Conservation (phyloP, 2,797 vertebrate species). For the Lates japonicus region DNA sequence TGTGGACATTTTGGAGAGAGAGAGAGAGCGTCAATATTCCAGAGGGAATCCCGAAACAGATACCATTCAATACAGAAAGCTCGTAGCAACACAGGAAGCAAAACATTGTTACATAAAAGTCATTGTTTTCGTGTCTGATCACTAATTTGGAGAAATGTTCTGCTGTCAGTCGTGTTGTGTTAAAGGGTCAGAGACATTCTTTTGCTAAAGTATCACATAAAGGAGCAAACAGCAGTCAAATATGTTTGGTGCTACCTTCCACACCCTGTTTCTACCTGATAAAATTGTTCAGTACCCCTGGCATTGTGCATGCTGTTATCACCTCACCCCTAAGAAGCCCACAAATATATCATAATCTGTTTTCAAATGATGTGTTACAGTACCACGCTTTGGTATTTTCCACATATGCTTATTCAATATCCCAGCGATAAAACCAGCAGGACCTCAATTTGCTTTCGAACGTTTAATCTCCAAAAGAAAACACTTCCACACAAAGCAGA, state of each 20-base stretch:
- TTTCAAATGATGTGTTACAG: constrained; percentile 49
- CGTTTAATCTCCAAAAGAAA: constrained; percentile 75
- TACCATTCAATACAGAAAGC: constrained; percentile 5
- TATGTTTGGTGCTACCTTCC: neutral
- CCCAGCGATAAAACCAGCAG: constrained; percentile 64
- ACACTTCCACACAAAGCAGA: constrained; percentile 75
- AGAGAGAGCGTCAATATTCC: constrained; percentile 68
- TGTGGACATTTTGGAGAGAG: constrained; percentile 58
- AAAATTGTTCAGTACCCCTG: constrained; percentile 30
- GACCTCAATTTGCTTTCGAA: constrained; percentile 72
- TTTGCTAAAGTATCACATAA: constrained; percentile 25
- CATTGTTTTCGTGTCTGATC: neutral
- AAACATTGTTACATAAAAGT: constrained; percentile 16
- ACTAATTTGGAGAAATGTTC: constrained; percentile 10
- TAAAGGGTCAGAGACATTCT: neutral
- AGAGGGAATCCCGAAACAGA: constrained; percentile 60
- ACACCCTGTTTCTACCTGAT: constrained; percentile 33
- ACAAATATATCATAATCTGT: constrained; percentile 55
- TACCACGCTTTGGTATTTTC: constrained; percentile 42
- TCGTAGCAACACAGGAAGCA: constrained; percentile 19
- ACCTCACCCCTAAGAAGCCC: constrained; percentile 29
- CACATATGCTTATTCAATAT: constrained; percentile 69
- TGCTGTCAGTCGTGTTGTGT: neutral
- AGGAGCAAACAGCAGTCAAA: constrained; percentile 25
- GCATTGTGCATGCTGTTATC: constrained; percentile 23